A percentile compares a stretch with the other conserved stretches of the same genome.
phyloP scores from a whole-genome alignment of 1,140 invertebrate genomes.

The Hormaphis cornu region DNA sequence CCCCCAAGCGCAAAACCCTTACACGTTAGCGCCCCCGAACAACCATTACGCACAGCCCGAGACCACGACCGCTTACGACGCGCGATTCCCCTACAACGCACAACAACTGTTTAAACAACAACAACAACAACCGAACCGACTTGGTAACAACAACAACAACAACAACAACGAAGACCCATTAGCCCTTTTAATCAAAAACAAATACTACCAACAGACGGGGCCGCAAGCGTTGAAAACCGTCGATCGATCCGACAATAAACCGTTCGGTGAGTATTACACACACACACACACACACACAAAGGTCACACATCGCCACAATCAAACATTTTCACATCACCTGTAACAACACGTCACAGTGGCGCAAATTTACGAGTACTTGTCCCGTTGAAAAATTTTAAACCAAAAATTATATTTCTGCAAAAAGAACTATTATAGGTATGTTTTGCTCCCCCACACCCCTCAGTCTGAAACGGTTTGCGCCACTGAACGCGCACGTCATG shows the following conservation, averaged over 20 bases:
- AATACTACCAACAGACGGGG: constrained; percentile 1
- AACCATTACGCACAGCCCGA: not conserved
- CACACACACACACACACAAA: too few species aligned
- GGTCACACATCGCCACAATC: too few species aligned
- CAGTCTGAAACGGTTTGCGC: too few species aligned
- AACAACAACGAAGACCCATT: constrained; percentile 2
- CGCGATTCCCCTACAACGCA: not conserved
- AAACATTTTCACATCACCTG: too few species aligned
- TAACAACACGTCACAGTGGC: too few species aligned
- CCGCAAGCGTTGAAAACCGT: constrained; percentile 20
- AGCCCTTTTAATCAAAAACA: constrained; percentile 18
- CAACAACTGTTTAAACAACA: not conserved
- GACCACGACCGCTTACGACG: not conserved
- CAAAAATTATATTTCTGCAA: too few species aligned
- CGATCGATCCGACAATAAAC: not conserved
- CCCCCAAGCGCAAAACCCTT: not conserved
- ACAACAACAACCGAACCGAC: not conserved
- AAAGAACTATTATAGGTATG: too few species aligned
- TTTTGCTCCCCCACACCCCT: too few species aligned
- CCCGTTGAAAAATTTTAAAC: too few species aligned
- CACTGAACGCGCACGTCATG: too few species aligned
- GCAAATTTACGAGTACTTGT: too few species aligned
- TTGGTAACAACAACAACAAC: constrained; percentile 13
- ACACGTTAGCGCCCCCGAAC: not conserved
- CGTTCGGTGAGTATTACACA: constrained; percentile 7